Conservation (phyloP, 1,140 invertebrate species). For the Caenorhabditis remanei region DNA sequence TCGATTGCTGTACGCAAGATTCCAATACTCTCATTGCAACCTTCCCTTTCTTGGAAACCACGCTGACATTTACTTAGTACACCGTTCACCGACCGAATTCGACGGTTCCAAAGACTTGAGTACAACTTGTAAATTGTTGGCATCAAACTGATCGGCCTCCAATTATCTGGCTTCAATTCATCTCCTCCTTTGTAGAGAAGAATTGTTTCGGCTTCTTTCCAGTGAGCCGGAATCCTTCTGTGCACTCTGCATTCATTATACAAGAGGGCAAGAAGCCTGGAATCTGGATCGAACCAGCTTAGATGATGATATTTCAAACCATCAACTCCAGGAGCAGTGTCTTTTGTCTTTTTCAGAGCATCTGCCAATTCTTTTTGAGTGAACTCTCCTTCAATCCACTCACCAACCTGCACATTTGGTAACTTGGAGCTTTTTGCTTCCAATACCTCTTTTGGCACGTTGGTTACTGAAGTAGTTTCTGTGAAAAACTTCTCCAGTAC, state of each 20-base stretch:
- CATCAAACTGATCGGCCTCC: not conserved
- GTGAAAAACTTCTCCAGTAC: not conserved
- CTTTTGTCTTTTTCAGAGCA: not conserved
- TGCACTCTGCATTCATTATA: not conserved
- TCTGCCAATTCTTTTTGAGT: not conserved
- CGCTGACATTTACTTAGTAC: slow-evolving; percentile 3
- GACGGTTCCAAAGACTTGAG: not conserved
- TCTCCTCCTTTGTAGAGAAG: slow-evolving; percentile 20
- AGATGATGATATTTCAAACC: slow-evolving; percentile 3
- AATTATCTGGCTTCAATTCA: not conserved
- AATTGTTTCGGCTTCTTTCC: slow-evolving; percentile 11
- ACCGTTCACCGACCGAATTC: not conserved
- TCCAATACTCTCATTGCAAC: not conserved
- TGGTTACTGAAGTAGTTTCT: not conserved
- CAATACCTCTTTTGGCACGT: not conserved
- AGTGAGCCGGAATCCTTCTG: not conserved
- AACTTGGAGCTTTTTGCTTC: not conserved
- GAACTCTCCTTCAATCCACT: not conserved
- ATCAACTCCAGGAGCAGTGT: slow-evolving; percentile 12
- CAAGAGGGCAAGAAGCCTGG: not conserved
- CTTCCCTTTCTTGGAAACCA: slow-evolving; percentile 22
- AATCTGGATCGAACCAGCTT: slow-evolving; percentile 8
- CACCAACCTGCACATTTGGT: not conserved
- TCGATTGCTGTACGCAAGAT: not conserved
- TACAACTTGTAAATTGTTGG: not conserved